Evolutionary conservation across 2,888 invertebrate species (phyloP).

Genomic region (Drosophila colorata): DNA sequence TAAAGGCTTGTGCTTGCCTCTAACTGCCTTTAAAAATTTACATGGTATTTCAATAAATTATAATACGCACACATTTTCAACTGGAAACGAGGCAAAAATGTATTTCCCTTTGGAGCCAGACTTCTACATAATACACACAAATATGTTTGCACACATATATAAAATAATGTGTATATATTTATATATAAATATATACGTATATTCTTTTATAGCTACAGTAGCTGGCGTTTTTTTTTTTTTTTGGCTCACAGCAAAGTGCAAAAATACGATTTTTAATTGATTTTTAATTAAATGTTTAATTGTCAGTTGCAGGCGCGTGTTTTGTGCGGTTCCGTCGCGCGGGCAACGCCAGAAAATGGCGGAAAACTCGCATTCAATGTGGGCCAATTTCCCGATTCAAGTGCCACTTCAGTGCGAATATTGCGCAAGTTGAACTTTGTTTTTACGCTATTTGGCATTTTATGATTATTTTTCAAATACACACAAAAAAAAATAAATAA

Average conservation of each 20-base stretch:
- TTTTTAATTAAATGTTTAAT: conserved; percentile 78
- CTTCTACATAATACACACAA: neutral
- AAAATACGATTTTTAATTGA: conserved; percentile 71
- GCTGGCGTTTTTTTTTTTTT: conserved; percentile 8
- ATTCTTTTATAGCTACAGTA: neutral
- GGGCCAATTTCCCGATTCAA: conserved; percentile 41
- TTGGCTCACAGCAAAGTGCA: conserved; percentile 47
- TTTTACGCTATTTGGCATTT: conserved; percentile 42
- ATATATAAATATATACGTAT: neutral
- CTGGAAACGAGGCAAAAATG: neutral
- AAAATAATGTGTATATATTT: neutral
- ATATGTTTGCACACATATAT: neutral
- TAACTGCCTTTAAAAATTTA: too few relatives aligned
- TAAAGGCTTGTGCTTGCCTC: too few relatives aligned
- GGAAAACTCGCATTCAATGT: conserved; percentile 15
- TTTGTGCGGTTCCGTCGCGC: conserved; percentile 20
- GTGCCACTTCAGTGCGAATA: conserved; percentile 53
- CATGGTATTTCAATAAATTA: neutral
- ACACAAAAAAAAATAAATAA: neutral
- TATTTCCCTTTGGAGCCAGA: neutral
- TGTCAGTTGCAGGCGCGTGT: conserved; percentile 68
- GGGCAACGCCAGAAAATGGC: conserved; percentile 8
- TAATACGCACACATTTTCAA: too few relatives aligned
- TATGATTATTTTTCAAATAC: conserved; percentile 29
- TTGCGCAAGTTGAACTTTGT: conserved; percentile 54